Conservation (phyloP, 2,888 invertebrate species). For the Ochropleura leucogaster region DNA sequence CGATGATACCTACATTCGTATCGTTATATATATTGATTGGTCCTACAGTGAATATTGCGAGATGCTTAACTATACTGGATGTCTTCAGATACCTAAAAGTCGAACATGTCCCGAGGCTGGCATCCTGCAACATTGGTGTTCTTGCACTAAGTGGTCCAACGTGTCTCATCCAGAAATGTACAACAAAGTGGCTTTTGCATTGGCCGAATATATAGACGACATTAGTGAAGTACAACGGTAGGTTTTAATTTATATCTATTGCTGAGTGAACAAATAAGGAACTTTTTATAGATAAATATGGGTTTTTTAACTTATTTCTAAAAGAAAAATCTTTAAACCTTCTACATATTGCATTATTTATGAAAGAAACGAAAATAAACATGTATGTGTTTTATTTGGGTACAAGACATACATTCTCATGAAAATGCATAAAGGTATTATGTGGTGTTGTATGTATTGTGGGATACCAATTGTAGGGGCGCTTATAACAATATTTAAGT, state of each 20-base stretch:
- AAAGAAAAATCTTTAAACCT: no score
- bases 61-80: slow-evolving; percentile 2
- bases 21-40: background rate
- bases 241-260: background rate
- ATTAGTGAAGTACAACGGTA: slow-evolving; percentile 70
- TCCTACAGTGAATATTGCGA: background rate
- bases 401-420: no score
- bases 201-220: slow-evolving; percentile 90
- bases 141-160: slow-evolving; percentile 95
- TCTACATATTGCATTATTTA: no score
- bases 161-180: slow-evolving; percentile 89
- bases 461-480: no score
- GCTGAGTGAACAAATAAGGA: background rate
- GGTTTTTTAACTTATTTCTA: no score
- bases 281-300: no score
- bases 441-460: no score
- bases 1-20: background rate
- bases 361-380: no score
- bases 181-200: slow-evolving; percentile 89
- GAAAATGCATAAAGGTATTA: no score
- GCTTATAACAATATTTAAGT: no score
- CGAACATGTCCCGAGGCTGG: slow-evolving; percentile 96
- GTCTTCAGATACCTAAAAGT: slow-evolving; percentile 91
- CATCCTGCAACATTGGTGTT: slow-evolving; percentile 98
- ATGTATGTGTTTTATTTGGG: no score